These are phyloP conservation scores for Disparrhopalites patrizii DNA, from an alignment of 2,888 invertebrate genomes.

Conservation along the genomic window DNA sequence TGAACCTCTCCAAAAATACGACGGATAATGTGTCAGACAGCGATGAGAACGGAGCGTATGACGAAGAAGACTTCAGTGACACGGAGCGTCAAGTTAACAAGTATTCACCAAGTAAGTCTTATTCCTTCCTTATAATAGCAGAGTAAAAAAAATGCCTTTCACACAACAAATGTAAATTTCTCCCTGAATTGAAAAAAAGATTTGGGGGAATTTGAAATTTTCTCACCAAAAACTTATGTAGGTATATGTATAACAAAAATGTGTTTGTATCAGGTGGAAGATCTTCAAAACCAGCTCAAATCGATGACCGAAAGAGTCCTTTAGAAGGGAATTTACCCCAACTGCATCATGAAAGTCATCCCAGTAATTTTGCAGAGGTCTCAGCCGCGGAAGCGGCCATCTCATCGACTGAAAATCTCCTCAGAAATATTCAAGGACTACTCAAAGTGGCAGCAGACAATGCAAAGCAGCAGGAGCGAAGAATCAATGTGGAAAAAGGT, in stretches of 20 bases:
- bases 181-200: too few relatives aligned
- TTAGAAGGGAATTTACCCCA: constrained; percentile 38
- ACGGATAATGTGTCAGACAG: constrained; percentile 51
- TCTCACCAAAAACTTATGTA: too few relatives aligned
- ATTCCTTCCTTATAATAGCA: not conserved
- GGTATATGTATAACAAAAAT: not conserved
- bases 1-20: constrained; percentile 84
- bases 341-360: constrained; percentile 35
- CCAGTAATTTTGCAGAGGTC: constrained; percentile 46
- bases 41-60: constrained; percentile 49
- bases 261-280: constrained; percentile 23
- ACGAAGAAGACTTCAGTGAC: constrained; percentile 71
- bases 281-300: constrained; percentile 27
- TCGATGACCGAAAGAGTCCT: constrained; percentile 45
- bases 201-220: too few relatives aligned
- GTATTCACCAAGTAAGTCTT: constrained; percentile 36
- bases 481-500: constrained; percentile 97
- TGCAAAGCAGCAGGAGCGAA: constrained; percentile 91
- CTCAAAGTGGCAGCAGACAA: constrained; percentile 97
- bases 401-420: constrained; percentile 87
- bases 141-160: too few relatives aligned
- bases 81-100: constrained; percentile 58
- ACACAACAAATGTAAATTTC: too few relatives aligned
- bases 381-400: constrained; percentile 53
- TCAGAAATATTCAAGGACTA: constrained; percentile 91